Conservation (phyloP, 2,113 vertebrate genomes). For the Collichthys lucidus region DNA sequence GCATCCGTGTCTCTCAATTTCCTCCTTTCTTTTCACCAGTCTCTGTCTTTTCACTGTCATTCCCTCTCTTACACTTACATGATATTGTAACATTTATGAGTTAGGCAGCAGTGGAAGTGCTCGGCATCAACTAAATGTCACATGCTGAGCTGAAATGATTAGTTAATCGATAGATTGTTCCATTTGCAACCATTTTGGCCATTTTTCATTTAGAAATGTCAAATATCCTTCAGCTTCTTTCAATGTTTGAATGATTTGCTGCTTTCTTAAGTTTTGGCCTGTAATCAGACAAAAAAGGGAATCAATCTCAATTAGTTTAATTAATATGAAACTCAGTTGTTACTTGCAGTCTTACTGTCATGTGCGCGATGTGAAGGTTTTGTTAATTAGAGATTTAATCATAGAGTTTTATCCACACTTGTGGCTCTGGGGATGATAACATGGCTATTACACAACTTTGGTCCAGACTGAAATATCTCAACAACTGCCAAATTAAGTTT, state of each 20-base stretch:
- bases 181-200: background rate
- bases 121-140: background rate
- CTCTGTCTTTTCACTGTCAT: conserved; percentile 17
- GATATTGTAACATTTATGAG: conserved; percentile 2
- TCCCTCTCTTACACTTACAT: background rate
- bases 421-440: background rate
- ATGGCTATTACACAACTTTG: background rate
- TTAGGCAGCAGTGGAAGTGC: background rate
- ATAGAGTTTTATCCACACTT: background rate
- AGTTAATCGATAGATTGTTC: background rate
- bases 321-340: too few relatives aligned
- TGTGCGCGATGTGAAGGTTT: too few relatives aligned
- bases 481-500: background rate
- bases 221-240: background rate
- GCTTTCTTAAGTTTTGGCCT: background rate
- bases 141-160: background rate
- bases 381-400: background rate
- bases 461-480: background rate
- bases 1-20: conserved; percentile 51
- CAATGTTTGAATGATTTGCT: background rate
- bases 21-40: conserved; percentile 4
- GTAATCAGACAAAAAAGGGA: background rate
- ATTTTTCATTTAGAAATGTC: background rate
- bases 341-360: too few relatives aligned
- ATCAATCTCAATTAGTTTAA: too few relatives aligned